Base-by-base conservation (phyloP, 2,797 vertebrate species). In the Sternarchorhynchus goeldii region DNA sequence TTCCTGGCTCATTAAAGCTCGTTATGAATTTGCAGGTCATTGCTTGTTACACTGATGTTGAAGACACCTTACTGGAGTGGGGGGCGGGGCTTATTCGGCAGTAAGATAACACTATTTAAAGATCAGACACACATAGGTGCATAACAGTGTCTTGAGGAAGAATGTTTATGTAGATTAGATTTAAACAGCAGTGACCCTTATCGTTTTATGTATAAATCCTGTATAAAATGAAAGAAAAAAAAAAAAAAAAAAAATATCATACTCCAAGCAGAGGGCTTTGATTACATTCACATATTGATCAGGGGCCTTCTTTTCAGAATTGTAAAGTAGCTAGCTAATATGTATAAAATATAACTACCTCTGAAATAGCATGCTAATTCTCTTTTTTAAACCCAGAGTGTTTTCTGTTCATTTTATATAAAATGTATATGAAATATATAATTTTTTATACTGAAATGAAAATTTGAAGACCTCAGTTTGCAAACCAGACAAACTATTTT, bases 331-430 rank as follows among this genome's bases (percentile, higher is more conserved):
- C 86, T 89, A 91, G 88, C 83, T 88, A 81, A 87, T 91, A 87
- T 92, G 88, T 89, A 90, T 92, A 91, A 89, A 92, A 93, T 93
- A 89, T 92, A 93, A 94, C 94, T 95, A 95, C 93, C 93, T 95
- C 94, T 94, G 91, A 93, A 91, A 89, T 92, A 91, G 92, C 90
- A 94, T 91, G 91, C 86, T 91, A 91, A 90, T 89, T 90, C 70
- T 39, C 56, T 89, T 87, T 88, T 89, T 87, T 91, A 89, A 88
- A 91, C 85, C 88, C 87, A 89, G 76, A 67, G 77, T 90, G 88
- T 85, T 88, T 88, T 88, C 86, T 88, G 82, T 83, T 85, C 89
- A 90, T 92, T 91, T 81, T 87, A 90, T 88, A 90, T 89, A 88
- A 93, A 91, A 92, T 92, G 92, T 92, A 90, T 91, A 87, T 90